phyloP scores from a whole-genome alignment of 2,888 invertebrate genomes.

The Heliconius cydno region DNA sequence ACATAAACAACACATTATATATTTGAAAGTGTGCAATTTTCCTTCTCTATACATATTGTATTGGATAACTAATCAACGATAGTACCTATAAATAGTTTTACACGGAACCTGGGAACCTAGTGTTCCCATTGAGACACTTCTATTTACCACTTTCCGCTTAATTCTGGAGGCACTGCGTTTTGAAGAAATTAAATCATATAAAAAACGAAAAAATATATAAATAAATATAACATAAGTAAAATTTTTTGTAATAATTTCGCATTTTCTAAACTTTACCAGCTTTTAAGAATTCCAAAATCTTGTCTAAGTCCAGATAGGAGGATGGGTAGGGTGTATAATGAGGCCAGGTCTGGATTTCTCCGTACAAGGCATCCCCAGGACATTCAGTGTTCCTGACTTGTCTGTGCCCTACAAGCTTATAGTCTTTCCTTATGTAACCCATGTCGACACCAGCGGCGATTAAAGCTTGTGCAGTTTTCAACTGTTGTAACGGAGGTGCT shows the following conservation, averaged over 20 bases:
- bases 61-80: background rate
- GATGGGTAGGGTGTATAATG: constrained; percentile 71
- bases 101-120: too few relatives aligned
- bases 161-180: background rate
- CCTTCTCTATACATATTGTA: background rate
- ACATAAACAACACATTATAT: background rate
- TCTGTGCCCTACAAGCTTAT: constrained; percentile 84
- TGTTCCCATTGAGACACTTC: too few relatives aligned
- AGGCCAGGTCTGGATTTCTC: constrained; percentile 85
- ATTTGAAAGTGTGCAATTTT: background rate
- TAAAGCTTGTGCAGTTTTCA: constrained; percentile 82
- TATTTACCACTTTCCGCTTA: too few relatives aligned
- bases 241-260: background rate
- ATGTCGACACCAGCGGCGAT: constrained; percentile 84
- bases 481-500: constrained; percentile 84
- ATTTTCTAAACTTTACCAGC: background rate
- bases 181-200: too few relatives aligned
- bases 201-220: too few relatives aligned
- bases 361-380: constrained; percentile 85
- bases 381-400: constrained; percentile 83
- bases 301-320: constrained; percentile 54
- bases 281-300: constrained; percentile 55
- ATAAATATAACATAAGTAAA: background rate
- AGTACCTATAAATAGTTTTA: background rate
- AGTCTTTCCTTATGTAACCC: constrained; percentile 84